phyloP scores from a whole-genome alignment of 2,888 invertebrate genomes.

The Molanna angustata region DNA sequence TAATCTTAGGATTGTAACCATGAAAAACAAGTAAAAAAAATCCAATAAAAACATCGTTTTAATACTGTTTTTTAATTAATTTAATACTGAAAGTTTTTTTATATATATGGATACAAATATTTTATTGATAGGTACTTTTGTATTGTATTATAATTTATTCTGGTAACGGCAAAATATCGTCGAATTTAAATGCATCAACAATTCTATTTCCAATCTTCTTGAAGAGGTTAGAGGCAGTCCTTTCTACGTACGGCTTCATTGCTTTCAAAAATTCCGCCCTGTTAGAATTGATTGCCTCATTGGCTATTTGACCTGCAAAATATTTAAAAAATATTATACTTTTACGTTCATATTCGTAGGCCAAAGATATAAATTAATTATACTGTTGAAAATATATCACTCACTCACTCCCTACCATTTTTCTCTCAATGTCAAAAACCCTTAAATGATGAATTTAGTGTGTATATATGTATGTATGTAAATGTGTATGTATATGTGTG shows the following conservation, averaged over 20 bases:
- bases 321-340: neutral
- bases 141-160: too few relatives aligned
- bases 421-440: too few relatives aligned
- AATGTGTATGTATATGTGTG: too few relatives aligned
- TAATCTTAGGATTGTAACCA: too few relatives aligned
- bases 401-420: too few relatives aligned
- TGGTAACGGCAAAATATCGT: slow-evolving; percentile 53
- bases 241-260: slow-evolving; percentile 57
- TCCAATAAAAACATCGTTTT: neutral
- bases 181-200: slow-evolving; percentile 50
- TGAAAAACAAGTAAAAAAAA: too few relatives aligned
- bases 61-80: neutral
- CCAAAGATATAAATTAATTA: neutral
- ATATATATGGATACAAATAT: too few relatives aligned
- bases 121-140: too few relatives aligned
- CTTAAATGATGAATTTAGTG: too few relatives aligned
- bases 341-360: neutral
- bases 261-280: slow-evolving; percentile 55
- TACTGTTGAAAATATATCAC: neutral
- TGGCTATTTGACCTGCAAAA: slow-evolving; percentile 51
- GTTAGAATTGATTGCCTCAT: slow-evolving; percentile 60
- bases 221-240: slow-evolving; percentile 50
- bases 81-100: neutral
- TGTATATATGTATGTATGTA: too few relatives aligned
- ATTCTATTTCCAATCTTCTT: slow-evolving; percentile 56